Percentiles rank a stretch among this genome's conserved stretches.
Evolutionary conservation across 2,888 invertebrate species (phyloP).

Genomic region (Drosophila algonquin): DNA sequence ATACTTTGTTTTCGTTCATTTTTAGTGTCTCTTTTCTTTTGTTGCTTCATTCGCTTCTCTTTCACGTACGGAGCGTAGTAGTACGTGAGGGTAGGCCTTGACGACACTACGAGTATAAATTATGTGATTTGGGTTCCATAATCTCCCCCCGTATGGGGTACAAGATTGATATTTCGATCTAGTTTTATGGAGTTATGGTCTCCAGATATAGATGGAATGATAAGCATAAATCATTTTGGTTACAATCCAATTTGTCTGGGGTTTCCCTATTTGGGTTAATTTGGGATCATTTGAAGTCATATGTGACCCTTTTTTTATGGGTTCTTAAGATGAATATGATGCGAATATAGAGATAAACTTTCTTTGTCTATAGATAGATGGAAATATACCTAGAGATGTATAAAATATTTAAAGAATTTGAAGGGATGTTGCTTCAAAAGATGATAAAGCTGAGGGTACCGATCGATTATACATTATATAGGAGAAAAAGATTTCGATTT

Average conservation of each 20-base stretch:
- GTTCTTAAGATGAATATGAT: slow-evolving; percentile 5
- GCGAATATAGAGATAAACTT: too few relatives aligned
- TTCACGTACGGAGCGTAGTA: slow-evolving; percentile 24
- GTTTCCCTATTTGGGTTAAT: slow-evolving; percentile 14
- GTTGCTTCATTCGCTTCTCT: slow-evolving; percentile 7
- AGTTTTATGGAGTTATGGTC: slow-evolving; percentile 12
- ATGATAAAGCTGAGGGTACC: too few relatives aligned
- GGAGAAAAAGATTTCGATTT: too few relatives aligned
- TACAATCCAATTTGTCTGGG: neutral
- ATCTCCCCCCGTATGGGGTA: slow-evolving; percentile 1
- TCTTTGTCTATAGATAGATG: too few relatives aligned
- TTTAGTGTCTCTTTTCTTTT: slow-evolving; percentile 24
- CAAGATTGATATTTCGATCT: slow-evolving; percentile 17
- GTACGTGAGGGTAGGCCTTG: slow-evolving; percentile 33
- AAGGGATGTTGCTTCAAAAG: too few relatives aligned
- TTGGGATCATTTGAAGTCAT: slow-evolving; percentile 36
- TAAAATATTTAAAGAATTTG: too few relatives aligned
- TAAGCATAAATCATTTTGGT: slow-evolving; percentile 16
- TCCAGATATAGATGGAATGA: neutral
- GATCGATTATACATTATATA: too few relatives aligned
- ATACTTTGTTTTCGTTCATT: slow-evolving; percentile 48
- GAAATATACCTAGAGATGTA: too few relatives aligned
- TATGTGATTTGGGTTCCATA: slow-evolving; percentile 24
- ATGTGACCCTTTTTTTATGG: slow-evolving; percentile 3
- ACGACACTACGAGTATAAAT: slow-evolving; percentile 33